Base-by-base conservation (phyloP, 2,888 invertebrate genomes). In the Tridacna gigas region DNA sequence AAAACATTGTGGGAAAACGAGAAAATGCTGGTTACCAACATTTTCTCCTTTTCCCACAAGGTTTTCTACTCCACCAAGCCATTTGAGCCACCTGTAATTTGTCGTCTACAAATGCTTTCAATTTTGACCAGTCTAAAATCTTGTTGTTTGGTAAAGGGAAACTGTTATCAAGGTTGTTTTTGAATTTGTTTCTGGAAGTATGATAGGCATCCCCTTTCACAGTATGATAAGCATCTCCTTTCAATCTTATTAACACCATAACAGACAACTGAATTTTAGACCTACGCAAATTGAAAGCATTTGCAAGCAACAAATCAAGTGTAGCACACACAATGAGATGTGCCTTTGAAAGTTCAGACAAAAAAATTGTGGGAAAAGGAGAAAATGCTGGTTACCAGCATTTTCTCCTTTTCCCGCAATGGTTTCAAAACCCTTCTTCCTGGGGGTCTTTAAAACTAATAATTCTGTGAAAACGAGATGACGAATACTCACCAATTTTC, bases 401-500 rank as follows among this genome's bases (percentile, higher is more conserved):
- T 56, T 56, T 56, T 20, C 56, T 9, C 18, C 56, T 56, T 56
- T 56, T 7, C 37, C 37, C 2, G 7, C 37, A 37, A 4, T 37
- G 2, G 2, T 37, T 37, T 37, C 37, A 37, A 37, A 37, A 37
- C 7, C 2, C 7, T 7, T 37, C 37, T 37, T 37, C 37, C 37
- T 7, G 2, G 7, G 7, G 37, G 37, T 37, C 37, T 37, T 37
- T 37, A 37, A 37, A 37, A 37, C 37, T 37, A 37, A 37, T 2
- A 37, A 7, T 37, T 37, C 3, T 7, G 3, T 37, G 2, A 2
- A 4, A 37, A 37, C 2, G 7, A 37, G 37, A 4, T 37, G 37
- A 56, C 2, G 15, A 56, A 28, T 60, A 82, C 87, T 74, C 48
- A 96, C 96, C 94, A 97, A 94, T 96, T 94, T 95, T 0, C 98